Percentiles rank a stretch among this genome's conserved stretches.
Evolutionary conservation across 2,888 invertebrate species (phyloP).

Genomic region (Boloria euphrosyne): DNA sequence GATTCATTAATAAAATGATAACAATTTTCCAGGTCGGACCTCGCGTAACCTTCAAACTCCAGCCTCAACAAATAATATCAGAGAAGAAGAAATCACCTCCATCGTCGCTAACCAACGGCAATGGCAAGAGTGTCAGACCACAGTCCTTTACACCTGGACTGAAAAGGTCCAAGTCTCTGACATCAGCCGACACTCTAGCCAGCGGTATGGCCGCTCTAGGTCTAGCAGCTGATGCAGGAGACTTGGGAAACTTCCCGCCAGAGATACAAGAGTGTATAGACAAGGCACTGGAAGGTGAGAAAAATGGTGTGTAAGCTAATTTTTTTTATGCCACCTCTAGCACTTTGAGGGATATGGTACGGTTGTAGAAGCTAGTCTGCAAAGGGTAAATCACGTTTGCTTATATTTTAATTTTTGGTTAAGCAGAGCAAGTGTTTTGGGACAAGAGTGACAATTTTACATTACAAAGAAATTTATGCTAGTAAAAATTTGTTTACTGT

Average conservation of each 20-base stretch:
- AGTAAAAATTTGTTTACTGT: no score
- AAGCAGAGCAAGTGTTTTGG: neutral
- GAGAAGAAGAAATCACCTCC: slow-evolving; percentile 77
- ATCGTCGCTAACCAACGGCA: slow-evolving; percentile 69
- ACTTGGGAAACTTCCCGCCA: slow-evolving; percentile 88
- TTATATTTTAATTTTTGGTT: slow-evolving; percentile 15
- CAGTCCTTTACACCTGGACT: slow-evolving; percentile 78
- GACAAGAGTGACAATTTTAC: neutral
- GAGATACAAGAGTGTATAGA: slow-evolving; percentile 89
- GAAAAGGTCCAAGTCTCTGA: slow-evolving; percentile 92
- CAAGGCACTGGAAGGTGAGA: slow-evolving; percentile 86
- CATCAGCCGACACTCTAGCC: slow-evolving; percentile 87
- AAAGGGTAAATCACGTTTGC: slow-evolving; percentile 20
- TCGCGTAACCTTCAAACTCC: slow-evolving; percentile 83
- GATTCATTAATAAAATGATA: neutral
- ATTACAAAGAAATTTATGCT: no score
- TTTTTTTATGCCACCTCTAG: slow-evolving; percentile 38
- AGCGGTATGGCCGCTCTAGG: slow-evolving; percentile 86
- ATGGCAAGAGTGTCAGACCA: slow-evolving; percentile 70
- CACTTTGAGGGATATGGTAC: slow-evolving; percentile 36
- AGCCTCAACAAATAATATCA: slow-evolving; percentile 70
- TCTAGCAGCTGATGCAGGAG: slow-evolving; percentile 87
- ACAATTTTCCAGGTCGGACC: slow-evolving; percentile 68
- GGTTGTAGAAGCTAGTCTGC: slow-evolving; percentile 24
- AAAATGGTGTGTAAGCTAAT: slow-evolving; percentile 37